These are phyloP conservation scores for Petroica traversi DNA, from an alignment of 2,113 vertebrate species.

Conservation along the genomic window DNA sequence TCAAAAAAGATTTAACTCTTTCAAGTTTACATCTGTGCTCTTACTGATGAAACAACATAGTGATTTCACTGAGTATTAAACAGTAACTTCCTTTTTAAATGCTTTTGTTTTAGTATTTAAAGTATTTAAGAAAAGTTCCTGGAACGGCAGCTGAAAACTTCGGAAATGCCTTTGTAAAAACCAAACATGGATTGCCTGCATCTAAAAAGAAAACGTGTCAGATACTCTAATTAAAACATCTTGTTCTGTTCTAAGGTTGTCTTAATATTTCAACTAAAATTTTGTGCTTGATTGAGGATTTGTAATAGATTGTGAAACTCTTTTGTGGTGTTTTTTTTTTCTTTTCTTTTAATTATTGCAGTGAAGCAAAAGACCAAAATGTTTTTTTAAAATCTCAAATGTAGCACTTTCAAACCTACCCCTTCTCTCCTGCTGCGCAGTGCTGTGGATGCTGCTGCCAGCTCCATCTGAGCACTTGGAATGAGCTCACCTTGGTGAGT, in stretches of 20 bases:
- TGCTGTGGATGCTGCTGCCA: rapidly evolving
- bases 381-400: rapidly evolving
- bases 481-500: neutral
- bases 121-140: neutral
- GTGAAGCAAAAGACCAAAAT: neutral
- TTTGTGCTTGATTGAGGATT: neutral
- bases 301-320: neutral
- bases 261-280: neutral
- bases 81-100: neutral
- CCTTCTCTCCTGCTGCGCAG: rapidly evolving
- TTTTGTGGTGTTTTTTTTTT: rapidly evolving
- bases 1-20: neutral
- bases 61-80: neutral
- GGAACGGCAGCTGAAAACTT: neutral
- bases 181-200: neutral
- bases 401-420: neutral
- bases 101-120: neutral
- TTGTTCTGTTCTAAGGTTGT: neutral
- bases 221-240: neutral
- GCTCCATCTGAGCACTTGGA: rapidly evolving
- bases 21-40: neutral
- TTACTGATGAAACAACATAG: neutral
- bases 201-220: neutral
- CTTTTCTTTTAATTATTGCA: neutral
- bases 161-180: neutral